These are phyloP conservation scores for Caenorhabditis sp. DNA, from an alignment of 2,888 invertebrate genomes.

Conservation along the genomic window DNA sequence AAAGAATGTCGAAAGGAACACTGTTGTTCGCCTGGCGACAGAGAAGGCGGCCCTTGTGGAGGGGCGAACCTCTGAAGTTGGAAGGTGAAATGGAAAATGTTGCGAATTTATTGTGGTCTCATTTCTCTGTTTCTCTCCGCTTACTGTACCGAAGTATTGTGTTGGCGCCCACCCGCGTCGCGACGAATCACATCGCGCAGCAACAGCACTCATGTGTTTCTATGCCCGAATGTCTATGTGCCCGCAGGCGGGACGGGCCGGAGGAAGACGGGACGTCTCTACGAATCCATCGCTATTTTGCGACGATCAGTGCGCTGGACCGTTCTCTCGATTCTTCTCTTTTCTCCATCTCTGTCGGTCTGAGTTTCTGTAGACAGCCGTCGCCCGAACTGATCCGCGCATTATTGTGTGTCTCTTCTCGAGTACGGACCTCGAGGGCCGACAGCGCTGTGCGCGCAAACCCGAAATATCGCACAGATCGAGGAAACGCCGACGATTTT, in stretches of 20 bases:
- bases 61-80: constrained; percentile 31
- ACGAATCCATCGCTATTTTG: constrained; percentile 45
- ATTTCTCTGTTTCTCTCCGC: constrained; percentile 18
- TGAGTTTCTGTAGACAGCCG: constrained; percentile 2
- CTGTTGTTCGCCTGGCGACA: not conserved
- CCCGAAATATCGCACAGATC: constrained; percentile 24
- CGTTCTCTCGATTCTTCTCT: constrained; percentile 1
- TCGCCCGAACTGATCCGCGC: constrained; percentile 21
- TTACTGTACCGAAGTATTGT: constrained; percentile 40
- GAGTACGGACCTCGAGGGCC: constrained; percentile 56
- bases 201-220: constrained; percentile 26
- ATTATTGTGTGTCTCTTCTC: constrained; percentile 43
- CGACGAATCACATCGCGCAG: constrained; percentile 45
- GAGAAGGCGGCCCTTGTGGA: not conserved
- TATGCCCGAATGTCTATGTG: constrained; percentile 22
- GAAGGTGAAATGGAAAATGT: constrained; percentile 34
- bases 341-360: constrained; percentile 6
- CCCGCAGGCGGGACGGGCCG: constrained; percentile 29
- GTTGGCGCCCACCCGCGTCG: constrained; percentile 53
- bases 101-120: constrained; percentile 53
- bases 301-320: constrained; percentile 33
- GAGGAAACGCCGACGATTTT: constrained; percentile 48
- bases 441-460: constrained; percentile 35
- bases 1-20: not conserved
- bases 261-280: constrained; percentile 13